Evolutionary conservation across 2,113 vertebrate species (phyloP).

Genomic region (Oncorhynchus gorbuscha): DNA sequence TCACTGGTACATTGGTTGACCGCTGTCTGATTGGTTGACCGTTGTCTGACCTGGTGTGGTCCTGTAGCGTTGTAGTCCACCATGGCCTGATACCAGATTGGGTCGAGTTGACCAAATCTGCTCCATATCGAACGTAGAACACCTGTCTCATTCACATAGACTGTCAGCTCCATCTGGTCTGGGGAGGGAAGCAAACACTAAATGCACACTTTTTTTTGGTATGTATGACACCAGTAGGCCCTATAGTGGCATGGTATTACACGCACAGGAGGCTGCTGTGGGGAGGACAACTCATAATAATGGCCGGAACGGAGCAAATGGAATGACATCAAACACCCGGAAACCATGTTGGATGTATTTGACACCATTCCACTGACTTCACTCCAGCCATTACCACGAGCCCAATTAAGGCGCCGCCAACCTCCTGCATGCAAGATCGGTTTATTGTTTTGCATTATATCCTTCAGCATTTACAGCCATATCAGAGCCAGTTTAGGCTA

Average conservation of each 20-base stretch:
- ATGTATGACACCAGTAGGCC: neutral
- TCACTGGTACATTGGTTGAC: no score
- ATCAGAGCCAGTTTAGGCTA: neutral
- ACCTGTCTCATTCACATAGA: slow-evolving; percentile 64
- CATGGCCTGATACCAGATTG: slow-evolving; percentile 56
- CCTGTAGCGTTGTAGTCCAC: slow-evolving; percentile 66
- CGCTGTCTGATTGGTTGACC: neutral
- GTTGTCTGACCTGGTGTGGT: slow-evolving; percentile 60
- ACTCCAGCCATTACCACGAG: no score
- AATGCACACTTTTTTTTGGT: neutral
- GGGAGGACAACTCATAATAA: no score
- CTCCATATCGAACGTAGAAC: slow-evolving; percentile 56
- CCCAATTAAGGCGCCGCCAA: no score
- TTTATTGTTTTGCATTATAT: no score
- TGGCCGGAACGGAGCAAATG: no score
- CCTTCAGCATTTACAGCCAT: neutral
- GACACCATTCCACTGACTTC: no score
- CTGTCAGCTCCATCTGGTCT: slow-evolving; percentile 50
- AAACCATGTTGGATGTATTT: no score
- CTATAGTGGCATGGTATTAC: neutral
- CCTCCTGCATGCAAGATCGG: no score
- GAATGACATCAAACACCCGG: no score
- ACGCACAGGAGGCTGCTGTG: no score
- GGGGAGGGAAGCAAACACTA: neutral
- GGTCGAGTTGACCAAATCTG: slow-evolving; percentile 31